A percentile compares a stretch with the other conserved stretches of the same genome.
Evolutionary conservation across 2,888 invertebrate species (phyloP).

Genomic region (Dryococelus australis): DNA sequence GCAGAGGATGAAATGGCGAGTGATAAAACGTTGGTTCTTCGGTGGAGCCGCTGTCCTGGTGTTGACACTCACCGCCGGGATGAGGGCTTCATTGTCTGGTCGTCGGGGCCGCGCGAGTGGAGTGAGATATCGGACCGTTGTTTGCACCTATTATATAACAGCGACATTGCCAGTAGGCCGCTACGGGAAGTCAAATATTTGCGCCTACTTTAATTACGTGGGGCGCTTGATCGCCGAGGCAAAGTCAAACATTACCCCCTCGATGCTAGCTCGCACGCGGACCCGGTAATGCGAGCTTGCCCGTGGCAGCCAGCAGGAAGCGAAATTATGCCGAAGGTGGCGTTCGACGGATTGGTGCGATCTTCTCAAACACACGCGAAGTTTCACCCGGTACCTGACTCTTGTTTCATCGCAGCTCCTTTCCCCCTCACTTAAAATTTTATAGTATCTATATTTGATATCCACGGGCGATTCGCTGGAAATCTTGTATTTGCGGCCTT

Average conservation of each 20-base stretch:
- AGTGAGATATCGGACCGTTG: not conserved
- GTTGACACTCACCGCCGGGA: not conserved
- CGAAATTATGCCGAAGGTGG: not conserved
- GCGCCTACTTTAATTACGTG: conserved; percentile 12
- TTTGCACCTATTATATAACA: conserved; percentile 9
- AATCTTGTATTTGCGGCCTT: too few relatives aligned
- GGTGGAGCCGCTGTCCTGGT: not conserved
- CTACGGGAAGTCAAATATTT: conserved; percentile 9
- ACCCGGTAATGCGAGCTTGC: not conserved
- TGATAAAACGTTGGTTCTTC: too few relatives aligned
- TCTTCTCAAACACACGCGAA: not conserved
- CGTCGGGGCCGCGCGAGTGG: not conserved
- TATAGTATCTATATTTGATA: too few relatives aligned
- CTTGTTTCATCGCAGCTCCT: too few relatives aligned
- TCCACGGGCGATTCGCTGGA: too few relatives aligned
- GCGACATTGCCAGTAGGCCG: not conserved
- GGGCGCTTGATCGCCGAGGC: not conserved
- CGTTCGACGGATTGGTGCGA: not conserved
- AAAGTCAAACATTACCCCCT: not conserved
- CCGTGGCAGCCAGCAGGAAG: not conserved
- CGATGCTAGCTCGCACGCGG: not conserved
- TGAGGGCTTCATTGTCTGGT: not conserved
- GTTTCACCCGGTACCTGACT: too few relatives aligned
- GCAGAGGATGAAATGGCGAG: too few relatives aligned
- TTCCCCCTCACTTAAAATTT: too few relatives aligned